Evolutionary conservation across 2,113 vertebrate species (phyloP).

Genomic region (Pao palembangensis): DNA sequence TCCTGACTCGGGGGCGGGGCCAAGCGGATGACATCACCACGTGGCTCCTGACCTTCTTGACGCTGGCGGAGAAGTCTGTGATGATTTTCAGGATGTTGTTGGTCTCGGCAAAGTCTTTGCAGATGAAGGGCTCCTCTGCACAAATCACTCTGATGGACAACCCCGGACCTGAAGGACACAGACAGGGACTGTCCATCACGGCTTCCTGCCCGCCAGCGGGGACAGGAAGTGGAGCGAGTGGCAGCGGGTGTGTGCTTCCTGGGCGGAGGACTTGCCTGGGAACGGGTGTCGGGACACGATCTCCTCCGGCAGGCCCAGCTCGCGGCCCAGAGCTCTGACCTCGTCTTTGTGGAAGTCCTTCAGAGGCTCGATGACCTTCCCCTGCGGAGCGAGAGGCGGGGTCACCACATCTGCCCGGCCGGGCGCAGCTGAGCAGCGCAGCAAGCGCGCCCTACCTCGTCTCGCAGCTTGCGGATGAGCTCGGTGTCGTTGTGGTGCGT

Average conservation of each 20-base stretch:
- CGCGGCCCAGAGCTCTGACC: slow-evolving; percentile 90
- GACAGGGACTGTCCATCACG: too few relatives aligned
- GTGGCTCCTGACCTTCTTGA: slow-evolving; percentile 87
- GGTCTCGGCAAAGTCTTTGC: slow-evolving; percentile 97
- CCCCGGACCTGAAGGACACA: slow-evolving; percentile 82
- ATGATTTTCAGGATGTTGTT: slow-evolving; percentile 99
- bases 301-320: slow-evolving; percentile 94
- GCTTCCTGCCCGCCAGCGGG: too few relatives aligned
- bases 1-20: too few relatives aligned
- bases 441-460: slow-evolving; percentile 79
- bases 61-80: slow-evolving; percentile 95
- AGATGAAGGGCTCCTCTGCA: slow-evolving; percentile 96
- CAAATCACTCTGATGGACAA: slow-evolving; percentile 97
- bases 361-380: slow-evolving; percentile 96
- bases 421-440: too few relatives aligned
- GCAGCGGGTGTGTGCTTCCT: background rate
- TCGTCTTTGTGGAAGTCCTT: slow-evolving; percentile 99
- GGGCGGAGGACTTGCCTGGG: slow-evolving; percentile 78
- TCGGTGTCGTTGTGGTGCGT: slow-evolving; percentile 99
- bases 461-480: slow-evolving; percentile 92
- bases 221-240: background rate
- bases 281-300: slow-evolving; percentile 95
- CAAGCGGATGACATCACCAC: too few relatives aligned
- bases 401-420: too few relatives aligned
- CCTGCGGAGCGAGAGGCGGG: slow-evolving; percentile 66